These are phyloP conservation scores for Caenorhabditis becei DNA, from an alignment of 2,888 invertebrate genomes.

Conservation along the genomic window DNA sequence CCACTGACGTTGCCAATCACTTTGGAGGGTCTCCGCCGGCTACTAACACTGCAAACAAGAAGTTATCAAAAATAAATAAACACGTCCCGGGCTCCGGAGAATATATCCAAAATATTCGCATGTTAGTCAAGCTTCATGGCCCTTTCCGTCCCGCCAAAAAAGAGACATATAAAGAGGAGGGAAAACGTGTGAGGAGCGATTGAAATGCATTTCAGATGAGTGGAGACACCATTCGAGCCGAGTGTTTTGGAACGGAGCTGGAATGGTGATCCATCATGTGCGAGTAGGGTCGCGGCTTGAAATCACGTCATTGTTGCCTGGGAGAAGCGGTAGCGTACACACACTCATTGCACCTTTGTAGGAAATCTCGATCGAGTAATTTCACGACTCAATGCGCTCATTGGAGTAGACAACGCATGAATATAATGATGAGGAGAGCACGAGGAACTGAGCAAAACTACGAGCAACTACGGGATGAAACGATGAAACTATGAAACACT, in stretches of 20 bases:
- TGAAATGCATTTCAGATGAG: constrained; percentile 64
- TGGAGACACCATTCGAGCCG: constrained; percentile 27
- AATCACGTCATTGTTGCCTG: constrained; percentile 19
- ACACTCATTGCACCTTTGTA: constrained; percentile 45
- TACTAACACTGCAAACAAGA: neutral
- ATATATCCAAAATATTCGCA: constrained; percentile 31
- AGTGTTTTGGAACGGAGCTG: constrained; percentile 49
- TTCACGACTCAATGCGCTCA: constrained; percentile 34
- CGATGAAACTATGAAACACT: no score
- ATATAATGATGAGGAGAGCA: constrained; percentile 19
- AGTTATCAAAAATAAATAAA: constrained; percentile 41
- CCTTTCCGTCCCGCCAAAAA: neutral
- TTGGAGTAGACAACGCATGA: constrained; percentile 37
- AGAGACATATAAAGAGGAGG: constrained; percentile 28
- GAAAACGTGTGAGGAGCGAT: constrained; percentile 53
- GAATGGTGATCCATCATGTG: constrained; percentile 4
- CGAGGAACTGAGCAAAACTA: neutral
- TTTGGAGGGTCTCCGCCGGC: neutral
- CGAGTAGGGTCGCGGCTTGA: neutral
- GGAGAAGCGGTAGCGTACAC: constrained; percentile 17
- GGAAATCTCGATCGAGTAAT: constrained; percentile 38
- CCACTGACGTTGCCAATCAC: no score
- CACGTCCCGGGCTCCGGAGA: neutral
- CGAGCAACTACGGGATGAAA: no score
- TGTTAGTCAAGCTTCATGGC: constrained; percentile 17